Base-by-base conservation (phyloP, 2,113 vertebrate species). In the Tringa solitaria region DNA sequence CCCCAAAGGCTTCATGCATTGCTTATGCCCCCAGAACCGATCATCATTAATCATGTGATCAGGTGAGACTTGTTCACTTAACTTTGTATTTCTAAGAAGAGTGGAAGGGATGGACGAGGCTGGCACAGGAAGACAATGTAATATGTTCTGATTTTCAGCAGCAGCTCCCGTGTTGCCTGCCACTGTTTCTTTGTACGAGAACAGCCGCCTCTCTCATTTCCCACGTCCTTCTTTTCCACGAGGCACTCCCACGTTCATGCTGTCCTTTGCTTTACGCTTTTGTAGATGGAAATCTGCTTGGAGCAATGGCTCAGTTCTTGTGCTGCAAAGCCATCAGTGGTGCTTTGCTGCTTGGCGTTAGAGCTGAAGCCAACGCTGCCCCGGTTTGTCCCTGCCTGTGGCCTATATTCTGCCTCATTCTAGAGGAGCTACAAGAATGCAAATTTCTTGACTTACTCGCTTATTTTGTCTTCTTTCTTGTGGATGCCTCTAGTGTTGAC, bases 1-100 rank as follows among this genome's bases (percentile, higher is more conserved):
- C 99, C 99, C 2, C 99, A 99, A 35, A 96, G 99, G 43, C 98
- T 99, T 26, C 99, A 99, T 5, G 99, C 99, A 0, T 97, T 99
- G 96, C 98, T 99, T 48, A 99, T 99, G 99, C 99, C 99, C n/a
- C 99, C 99, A 2, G 99, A 99, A n/a, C 99, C 99, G 4, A 99
- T 99, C 97, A 99, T 99, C 97, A 99, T 99, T 87, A 99, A 99
- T 86, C 99, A 99, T 9, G 99, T 99, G 76, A 99, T 99, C 98
- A 99, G 99, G 99, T 99, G 97, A 97, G 96, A 18, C 32, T 57
- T 69, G 12, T 30, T 12, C 46, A 4, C 23, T 1, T 7, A 22
- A 17, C 39, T 14, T 60, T 9, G 1, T 27, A 2, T 37, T 59
- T 54, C 35, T 43, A 6, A 24, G 32, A 28, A 16, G 48, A 60